Conservation (phyloP, 2,888 invertebrate genomes). For the Harmothoe impar region DNA sequence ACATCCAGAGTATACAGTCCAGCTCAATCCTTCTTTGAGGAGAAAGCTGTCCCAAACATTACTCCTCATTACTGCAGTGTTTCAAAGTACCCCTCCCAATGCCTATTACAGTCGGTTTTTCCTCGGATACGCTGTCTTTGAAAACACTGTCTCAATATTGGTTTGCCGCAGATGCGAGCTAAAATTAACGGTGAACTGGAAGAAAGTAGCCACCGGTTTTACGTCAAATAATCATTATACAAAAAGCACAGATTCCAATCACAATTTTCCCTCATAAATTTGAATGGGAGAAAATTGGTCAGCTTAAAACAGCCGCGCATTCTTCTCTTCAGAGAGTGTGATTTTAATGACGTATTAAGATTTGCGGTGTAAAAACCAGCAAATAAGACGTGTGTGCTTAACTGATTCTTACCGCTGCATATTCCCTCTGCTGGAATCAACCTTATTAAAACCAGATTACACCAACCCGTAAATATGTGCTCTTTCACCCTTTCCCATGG, state of each 20-base stretch:
- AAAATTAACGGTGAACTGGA: neutral
- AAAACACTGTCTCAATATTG: too few relatives aligned
- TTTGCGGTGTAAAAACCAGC: neutral
- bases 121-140: too few relatives aligned
- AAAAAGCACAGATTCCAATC: constrained; percentile 1
- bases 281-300: neutral
- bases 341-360: neutral
- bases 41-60: too few relatives aligned
- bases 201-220: neutral
- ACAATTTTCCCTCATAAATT: constrained; percentile 5
- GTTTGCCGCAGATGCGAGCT: too few relatives aligned
- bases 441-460: constrained; percentile 21
- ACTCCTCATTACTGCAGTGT: too few relatives aligned
- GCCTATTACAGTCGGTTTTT: too few relatives aligned
- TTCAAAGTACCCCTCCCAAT: too few relatives aligned
- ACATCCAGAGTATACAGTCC: too few relatives aligned
- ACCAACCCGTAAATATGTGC: neutral
- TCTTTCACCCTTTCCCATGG: neutral
- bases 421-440: neutral
- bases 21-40: too few relatives aligned
- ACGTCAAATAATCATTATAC: neutral
- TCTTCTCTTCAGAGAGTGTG: neutral
- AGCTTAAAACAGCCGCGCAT: neutral
- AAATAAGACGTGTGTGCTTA: neutral
- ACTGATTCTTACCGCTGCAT: neutral